These are phyloP conservation scores for Quadroppia sp. DNA, from an alignment of 2,888 invertebrate species.

Conservation along the genomic window DNA sequence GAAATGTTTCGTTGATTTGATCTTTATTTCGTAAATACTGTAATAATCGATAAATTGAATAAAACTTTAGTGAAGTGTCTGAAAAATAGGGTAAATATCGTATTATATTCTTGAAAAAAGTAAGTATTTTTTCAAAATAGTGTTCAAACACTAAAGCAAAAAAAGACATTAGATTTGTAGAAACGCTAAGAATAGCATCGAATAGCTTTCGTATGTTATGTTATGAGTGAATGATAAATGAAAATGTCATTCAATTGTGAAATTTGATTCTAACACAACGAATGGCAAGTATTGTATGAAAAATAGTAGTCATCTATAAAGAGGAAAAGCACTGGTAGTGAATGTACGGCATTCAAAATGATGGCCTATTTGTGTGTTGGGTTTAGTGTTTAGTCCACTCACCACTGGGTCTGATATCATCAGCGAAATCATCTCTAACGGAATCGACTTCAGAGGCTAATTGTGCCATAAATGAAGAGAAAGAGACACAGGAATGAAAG, in stretches of 20 bases:
- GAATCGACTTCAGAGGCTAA: constrained; percentile 36
- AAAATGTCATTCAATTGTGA: constrained; percentile 31
- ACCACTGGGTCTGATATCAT: constrained; percentile 47
- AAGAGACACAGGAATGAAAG: background rate
- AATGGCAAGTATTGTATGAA: background rate
- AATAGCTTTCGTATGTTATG: constrained; percentile 6
- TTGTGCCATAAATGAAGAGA: constrained; percentile 5
- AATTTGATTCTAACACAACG: constrained; percentile 12
- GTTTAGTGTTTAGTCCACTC: constrained; percentile 18
- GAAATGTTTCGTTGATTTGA: too few relatives aligned
- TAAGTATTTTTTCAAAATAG: too few relatives aligned
- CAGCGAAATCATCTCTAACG: constrained; percentile 45
- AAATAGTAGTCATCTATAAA: background rate
- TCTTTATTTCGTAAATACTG: too few relatives aligned
- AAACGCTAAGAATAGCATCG: background rate
- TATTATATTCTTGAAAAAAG: too few relatives aligned
- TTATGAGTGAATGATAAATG: constrained; percentile 31
- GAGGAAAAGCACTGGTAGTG: background rate
- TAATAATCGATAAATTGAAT: too few relatives aligned
- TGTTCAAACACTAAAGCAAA: too few relatives aligned
- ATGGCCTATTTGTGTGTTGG: constrained; percentile 2
- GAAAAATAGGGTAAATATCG: too few relatives aligned
- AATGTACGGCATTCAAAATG: background rate
- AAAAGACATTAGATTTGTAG: too few relatives aligned
- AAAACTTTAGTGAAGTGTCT: too few relatives aligned